Conservation (phyloP, 2,797 vertebrate species). For the Tenualosa thibaudeaui region DNA sequence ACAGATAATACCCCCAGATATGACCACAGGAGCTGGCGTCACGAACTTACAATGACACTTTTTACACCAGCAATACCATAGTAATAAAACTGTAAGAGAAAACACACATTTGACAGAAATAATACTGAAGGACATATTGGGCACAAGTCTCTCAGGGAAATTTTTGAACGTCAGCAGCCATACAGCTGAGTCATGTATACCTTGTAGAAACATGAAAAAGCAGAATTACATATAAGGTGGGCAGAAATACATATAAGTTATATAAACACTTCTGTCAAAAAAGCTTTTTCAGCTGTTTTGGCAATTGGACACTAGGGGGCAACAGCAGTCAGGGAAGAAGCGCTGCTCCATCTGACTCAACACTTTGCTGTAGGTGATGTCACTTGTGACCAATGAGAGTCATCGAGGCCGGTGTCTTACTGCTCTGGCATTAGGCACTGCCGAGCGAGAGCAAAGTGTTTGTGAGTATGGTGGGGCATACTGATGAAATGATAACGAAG, state of each 20-base stretch:
- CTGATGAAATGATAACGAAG: background rate
- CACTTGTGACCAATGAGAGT: conserved; percentile 85
- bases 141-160: background rate
- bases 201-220: background rate
- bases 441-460: background rate
- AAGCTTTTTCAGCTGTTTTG: conserved; percentile 6
- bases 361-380: conserved; percentile 81
- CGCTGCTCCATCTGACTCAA: conserved; percentile 54
- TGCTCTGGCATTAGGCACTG: conserved; percentile 10
- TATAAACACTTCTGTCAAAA: background rate
- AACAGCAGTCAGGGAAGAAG: conserved; percentile 48
- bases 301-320: conserved; percentile 66
- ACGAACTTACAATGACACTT: too few species aligned
- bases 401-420: conserved; percentile 51
- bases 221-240: background rate
- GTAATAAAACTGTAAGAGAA: too few species aligned
- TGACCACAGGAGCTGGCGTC: too few species aligned
- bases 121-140: background rate
- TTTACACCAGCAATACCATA: too few species aligned
- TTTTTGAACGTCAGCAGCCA: background rate
- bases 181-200: background rate
- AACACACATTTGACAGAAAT: background rate
- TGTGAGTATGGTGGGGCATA: background rate
- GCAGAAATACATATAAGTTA: background rate
- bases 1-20: too few species aligned